Base-by-base conservation (phyloP, 1,140 invertebrate genomes). In the Aporrectodea caliginosa region DNA sequence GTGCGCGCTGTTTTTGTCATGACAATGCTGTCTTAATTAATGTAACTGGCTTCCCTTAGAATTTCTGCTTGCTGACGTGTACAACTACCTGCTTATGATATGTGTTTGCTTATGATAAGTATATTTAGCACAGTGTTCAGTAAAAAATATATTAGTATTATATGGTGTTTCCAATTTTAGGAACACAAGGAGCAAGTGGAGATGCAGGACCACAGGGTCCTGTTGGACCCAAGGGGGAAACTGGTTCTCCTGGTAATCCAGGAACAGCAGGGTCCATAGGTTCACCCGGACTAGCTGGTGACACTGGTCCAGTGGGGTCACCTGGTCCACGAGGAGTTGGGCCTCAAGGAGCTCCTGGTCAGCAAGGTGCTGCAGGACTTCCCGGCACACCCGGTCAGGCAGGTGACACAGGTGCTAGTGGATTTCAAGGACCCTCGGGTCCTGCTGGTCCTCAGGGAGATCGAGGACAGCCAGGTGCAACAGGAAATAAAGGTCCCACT, bases 251-350 rank as follows among this genome's bases (percentile, higher is more conserved):
- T 33, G 74, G 74, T 29, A 72, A 72, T 43, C 34, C 31, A 27
- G 74, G 74, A 27, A n/a, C 12, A 6, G 2, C 29, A 34, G 74
- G 74, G 16, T 22, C 35, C 12, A 31, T 32, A 35, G 74, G 74
- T 34, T 6, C 14, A 33, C n/a, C 35, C n/a, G 74, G 74, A 27
- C 14, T 12, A 12, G 2, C 31, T 12, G 74, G 74, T 2, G 31
- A 27, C 31, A n/a, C 35, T 22, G 74, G 74, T 27, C 30, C 34
- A n/a, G 29, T 31, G 2, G 74, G 74, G 12, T n/a, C 22, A 35
- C 74, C 31, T 34, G 74, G 74, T 75, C 34, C 74, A 58, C 27
- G n/a, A n/a, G 71, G 27, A 75, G 6, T n/a, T 75, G 74, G 74
- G 32, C 74, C 34, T 33, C 31, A 22, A 34, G 74, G 74, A 12